phyloP scores from a whole-genome alignment of 1,140 invertebrate species.

The Drosophila lacertosa region DNA sequence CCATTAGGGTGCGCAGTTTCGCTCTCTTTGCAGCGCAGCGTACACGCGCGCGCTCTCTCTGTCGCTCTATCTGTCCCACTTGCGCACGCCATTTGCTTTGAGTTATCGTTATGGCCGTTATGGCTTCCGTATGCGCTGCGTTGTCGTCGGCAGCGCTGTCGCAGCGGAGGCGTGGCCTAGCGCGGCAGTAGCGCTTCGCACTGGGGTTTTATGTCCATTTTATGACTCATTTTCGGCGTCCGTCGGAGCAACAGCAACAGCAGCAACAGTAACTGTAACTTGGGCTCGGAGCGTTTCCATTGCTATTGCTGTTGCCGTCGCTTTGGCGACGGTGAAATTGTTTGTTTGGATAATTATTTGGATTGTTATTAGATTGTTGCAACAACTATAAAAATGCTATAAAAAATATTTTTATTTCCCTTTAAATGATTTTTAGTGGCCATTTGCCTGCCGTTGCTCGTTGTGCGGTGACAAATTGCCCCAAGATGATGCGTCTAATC shows the following conservation, averaged over 20 bases:
- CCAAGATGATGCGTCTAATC: slow-evolving; percentile 75
- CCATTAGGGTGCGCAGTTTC: slow-evolving; percentile 69
- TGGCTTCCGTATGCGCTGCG: slow-evolving; percentile 80
- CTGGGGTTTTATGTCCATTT: slow-evolving; percentile 78
- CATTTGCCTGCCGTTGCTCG: slow-evolving; percentile 52
- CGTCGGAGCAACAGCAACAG: slow-evolving; percentile 56
- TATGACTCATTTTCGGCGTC: slow-evolving; percentile 79
- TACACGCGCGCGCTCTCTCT: slow-evolving; percentile 27
- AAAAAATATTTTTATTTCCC: slow-evolving; percentile 82
- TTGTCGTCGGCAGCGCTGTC: slow-evolving; percentile 31
- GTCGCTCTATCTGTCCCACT: slow-evolving; percentile 39
- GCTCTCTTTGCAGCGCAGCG: slow-evolving; percentile 28
- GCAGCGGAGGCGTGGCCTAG: slow-evolving; percentile 66
- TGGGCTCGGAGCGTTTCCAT: slow-evolving; percentile 42
- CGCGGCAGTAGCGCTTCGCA: slow-evolving; percentile 67
- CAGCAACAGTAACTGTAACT: slow-evolving; percentile 48
- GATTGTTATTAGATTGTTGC: slow-evolving; percentile 84
- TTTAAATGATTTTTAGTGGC: slow-evolving; percentile 82
- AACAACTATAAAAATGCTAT: slow-evolving; percentile 83
- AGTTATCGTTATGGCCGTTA: slow-evolving; percentile 82
- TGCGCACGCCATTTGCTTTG: slow-evolving; percentile 64
- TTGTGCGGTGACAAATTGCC: slow-evolving; percentile 78
- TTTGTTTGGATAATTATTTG: slow-evolving; percentile 83
- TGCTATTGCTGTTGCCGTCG: slow-evolving; percentile 64
- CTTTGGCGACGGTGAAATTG: slow-evolving; percentile 72